Evolutionary conservation across 2,113 vertebrate species (phyloP).

Genomic region (Antennarius striatus): DNA sequence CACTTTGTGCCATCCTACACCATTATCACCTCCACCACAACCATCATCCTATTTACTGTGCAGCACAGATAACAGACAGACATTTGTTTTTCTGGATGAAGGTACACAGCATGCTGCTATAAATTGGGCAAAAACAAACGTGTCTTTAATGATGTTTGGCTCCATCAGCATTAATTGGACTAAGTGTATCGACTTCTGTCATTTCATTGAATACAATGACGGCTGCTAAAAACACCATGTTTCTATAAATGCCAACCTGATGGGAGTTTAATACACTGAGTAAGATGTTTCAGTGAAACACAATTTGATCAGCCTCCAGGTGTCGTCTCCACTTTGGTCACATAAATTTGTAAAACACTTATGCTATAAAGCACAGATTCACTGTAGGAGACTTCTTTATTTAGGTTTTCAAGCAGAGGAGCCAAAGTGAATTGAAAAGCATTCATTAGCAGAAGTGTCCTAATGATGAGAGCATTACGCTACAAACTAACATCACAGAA

Average conservation of each 20-base stretch:
- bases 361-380: too few species aligned
- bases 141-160: slow-evolving; percentile 29
- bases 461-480: too few species aligned
- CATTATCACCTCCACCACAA: slow-evolving; percentile 40
- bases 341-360: background rate
- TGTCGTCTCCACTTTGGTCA: background rate
- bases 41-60: slow-evolving; percentile 29
- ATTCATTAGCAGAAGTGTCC: too few species aligned
- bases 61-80: slow-evolving; percentile 40
- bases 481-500: too few species aligned
- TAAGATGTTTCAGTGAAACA: background rate
- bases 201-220: background rate
- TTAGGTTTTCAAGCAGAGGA: too few species aligned
- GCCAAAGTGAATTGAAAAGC: too few species aligned
- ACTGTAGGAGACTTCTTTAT: too few species aligned
- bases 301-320: background rate
- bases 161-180: slow-evolving; percentile 22
- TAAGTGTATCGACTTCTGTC: slow-evolving; percentile 19
- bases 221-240: background rate
- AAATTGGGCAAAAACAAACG: slow-evolving; percentile 12
- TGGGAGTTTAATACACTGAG: slow-evolving; percentile 2
- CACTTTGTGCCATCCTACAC: slow-evolving; percentile 9
- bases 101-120: slow-evolving; percentile 20
- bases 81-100: slow-evolving; percentile 24
- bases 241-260: background rate